Evolutionary conservation across 2,797 vertebrate species (phyloP).

Genomic region (Dicrostonyx torquatus): DNA sequence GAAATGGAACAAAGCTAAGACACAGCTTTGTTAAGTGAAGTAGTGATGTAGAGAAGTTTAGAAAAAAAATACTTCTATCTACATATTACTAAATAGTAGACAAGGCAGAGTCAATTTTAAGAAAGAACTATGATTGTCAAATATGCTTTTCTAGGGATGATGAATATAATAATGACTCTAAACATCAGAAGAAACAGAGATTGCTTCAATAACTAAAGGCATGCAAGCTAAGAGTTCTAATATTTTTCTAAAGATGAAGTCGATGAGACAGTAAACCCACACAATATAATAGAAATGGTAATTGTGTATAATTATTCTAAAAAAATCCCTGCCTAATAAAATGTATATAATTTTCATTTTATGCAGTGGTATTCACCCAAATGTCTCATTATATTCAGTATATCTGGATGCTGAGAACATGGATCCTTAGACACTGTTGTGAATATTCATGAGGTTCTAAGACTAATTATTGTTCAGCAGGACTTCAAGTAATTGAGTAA

Average conservation of each 20-base stretch:
- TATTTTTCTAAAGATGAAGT: not conserved
- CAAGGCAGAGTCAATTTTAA: not conserved
- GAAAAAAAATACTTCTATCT: not conserved
- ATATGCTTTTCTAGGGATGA: not conserved
- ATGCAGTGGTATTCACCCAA: not conserved
- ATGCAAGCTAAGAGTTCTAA: not conserved
- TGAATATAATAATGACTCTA: rapidly evolving
- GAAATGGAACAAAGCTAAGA: not conserved
- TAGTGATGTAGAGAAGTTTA: not conserved
- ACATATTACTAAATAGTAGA: not conserved
- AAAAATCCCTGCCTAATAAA: slow-evolving; percentile 48
- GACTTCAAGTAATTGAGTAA: not conserved
- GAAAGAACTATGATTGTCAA: not conserved
- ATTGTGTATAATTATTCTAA: slow-evolving; percentile 58
- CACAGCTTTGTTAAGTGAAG: not conserved
- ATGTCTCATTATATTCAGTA: slow-evolving; percentile 15
- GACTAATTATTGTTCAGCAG: not conserved
- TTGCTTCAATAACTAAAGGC: not conserved
- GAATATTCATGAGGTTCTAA: not conserved
- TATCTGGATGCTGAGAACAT: not conserved
- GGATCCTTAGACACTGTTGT: slow-evolving; percentile 33
- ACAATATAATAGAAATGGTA: slow-evolving; percentile 1
- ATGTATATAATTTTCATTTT: slow-evolving; percentile 68
- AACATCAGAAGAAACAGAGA: not conserved
- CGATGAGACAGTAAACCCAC: slow-evolving; percentile 28